Conservation (phyloP, 2,888 invertebrate species). For the Crossocerus cetratus region DNA sequence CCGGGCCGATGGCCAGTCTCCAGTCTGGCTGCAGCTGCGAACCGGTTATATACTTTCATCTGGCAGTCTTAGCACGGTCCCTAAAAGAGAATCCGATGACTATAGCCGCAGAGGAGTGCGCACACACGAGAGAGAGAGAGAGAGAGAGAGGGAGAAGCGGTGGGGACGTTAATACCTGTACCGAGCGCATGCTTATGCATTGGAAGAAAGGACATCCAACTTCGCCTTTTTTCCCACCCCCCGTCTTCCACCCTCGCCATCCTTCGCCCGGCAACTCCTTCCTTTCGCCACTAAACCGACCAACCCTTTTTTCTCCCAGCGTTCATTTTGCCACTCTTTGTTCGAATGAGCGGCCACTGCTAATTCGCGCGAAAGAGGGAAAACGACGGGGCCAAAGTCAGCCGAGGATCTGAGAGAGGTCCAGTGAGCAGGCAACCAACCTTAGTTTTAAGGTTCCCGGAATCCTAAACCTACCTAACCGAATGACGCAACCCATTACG, state of each 20-base stretch:
- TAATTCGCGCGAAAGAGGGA: constrained; percentile 2
- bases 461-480: too few species aligned
- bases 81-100: constrained; percentile 62
- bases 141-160: constrained; percentile 32
- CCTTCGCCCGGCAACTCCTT: constrained; percentile 32
- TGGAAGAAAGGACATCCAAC: constrained; percentile 57
- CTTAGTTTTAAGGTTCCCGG: too few species aligned
- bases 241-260: too few species aligned
- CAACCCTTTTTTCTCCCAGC: constrained; percentile 47
- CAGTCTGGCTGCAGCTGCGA: constrained; percentile 73
- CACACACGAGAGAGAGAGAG: constrained; percentile 16
- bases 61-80: constrained; percentile 63
- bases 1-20: constrained; percentile 60
- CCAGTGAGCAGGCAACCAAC: too few species aligned
- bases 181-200: constrained; percentile 63
- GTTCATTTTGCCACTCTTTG: constrained; percentile 40
- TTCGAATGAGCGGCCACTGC: background rate
- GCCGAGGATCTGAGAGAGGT: constrained; percentile 14
- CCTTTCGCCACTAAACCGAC: constrained; percentile 46
- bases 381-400: constrained; percentile 28
- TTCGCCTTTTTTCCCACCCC: constrained; percentile 3
- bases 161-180: constrained; percentile 60
- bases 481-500: too few species aligned
- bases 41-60: constrained; percentile 75
- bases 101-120: constrained; percentile 38